These are phyloP conservation scores for Heteronetta atricapilla DNA, from an alignment of 2,113 vertebrate genomes.

Conservation along the genomic window DNA sequence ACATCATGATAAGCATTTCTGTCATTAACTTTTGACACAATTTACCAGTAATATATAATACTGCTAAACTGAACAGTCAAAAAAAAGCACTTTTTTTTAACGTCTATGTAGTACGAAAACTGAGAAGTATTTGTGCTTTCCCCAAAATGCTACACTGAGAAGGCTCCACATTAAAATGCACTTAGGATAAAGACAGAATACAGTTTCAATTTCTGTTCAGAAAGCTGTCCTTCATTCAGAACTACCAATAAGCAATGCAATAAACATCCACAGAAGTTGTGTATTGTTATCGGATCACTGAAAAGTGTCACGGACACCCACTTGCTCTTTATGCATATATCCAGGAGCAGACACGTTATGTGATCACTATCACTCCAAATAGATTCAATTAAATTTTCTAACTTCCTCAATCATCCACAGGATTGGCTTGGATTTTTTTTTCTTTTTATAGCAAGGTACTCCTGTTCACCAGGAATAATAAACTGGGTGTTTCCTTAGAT, in stretches of 20 bases:
- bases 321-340: neutral
- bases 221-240: neutral
- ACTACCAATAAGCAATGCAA: neutral
- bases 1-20: neutral
- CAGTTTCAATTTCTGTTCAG: neutral
- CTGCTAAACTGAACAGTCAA: neutral
- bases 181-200: neutral
- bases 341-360: neutral
- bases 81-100: neutral
- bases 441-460: neutral
- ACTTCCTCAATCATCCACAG: neutral
- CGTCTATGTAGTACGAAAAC: neutral
- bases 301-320: neutral
- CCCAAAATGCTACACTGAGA: neutral
- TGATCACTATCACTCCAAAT: neutral
- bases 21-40: neutral
- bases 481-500: neutral
- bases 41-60: neutral
- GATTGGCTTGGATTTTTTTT: neutral
- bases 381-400: neutral
- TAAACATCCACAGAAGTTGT: neutral
- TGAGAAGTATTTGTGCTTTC: neutral
- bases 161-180: neutral
- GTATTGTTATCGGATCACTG: neutral
- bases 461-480: neutral